Conservation (phyloP, 2,113 vertebrate species). For the Notiomystis cincta region DNA sequence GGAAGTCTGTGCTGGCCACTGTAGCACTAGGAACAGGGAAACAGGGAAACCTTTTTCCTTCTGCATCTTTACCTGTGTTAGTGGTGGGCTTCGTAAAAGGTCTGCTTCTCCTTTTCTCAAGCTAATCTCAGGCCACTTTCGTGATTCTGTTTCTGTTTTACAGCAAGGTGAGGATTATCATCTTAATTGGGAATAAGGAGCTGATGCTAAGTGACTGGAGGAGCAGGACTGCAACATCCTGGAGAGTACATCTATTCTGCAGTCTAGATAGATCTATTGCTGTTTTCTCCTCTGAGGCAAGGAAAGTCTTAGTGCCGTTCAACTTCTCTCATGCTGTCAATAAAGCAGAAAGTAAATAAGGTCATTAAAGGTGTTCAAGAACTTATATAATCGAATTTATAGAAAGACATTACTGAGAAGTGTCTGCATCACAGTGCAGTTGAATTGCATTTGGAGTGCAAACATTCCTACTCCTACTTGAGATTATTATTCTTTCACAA, state of each 20-base stretch:
- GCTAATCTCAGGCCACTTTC: neutral
- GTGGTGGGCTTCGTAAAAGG: accelerated
- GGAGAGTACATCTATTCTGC: neutral
- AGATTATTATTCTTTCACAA: neutral
- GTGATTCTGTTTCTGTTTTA: neutral
- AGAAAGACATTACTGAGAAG: neutral
- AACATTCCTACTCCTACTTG: neutral
- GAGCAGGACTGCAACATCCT: neutral
- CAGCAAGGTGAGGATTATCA: neutral
- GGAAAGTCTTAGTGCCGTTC: neutral
- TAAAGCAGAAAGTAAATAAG: neutral
- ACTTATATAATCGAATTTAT: neutral
- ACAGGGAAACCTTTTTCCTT: neutral
- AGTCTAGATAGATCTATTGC: neutral
- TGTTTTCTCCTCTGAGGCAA: neutral
- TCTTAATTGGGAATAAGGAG: neutral
- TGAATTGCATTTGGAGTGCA: neutral
- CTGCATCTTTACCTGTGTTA: neutral
- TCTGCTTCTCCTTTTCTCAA: neutral
- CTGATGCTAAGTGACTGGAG: neutral
- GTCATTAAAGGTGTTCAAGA: neutral
- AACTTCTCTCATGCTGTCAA: neutral
- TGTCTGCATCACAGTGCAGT: neutral
- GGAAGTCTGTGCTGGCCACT: neutral
- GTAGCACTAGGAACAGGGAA: neutral